A percentile compares a stretch with the other conserved stretches of the same genome.
Evolutionary conservation across 1,140 invertebrate genomes (phyloP).

Genomic region (Pissodes strobi): DNA sequence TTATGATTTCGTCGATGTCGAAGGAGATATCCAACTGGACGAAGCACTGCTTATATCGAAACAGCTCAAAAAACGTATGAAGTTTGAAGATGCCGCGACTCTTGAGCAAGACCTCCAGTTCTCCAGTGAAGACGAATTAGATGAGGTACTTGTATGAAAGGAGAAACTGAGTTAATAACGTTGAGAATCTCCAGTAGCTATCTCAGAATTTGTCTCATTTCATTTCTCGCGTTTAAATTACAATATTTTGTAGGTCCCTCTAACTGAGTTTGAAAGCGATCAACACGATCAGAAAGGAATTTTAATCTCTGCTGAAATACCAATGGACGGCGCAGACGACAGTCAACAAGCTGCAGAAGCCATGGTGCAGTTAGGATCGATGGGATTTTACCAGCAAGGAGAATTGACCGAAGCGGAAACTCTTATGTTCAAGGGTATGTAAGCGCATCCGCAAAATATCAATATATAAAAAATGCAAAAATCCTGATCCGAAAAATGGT

Average conservation of each 20-base stretch:
- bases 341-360: slow-evolving; percentile 82
- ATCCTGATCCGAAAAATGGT: too few relatives aligned
- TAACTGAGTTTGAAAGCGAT: slow-evolving; percentile 63
- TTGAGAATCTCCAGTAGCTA: too few relatives aligned
- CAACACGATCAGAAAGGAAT: slow-evolving; percentile 56
- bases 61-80: slow-evolving; percentile 53
- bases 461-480: too few relatives aligned
- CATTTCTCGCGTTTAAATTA: too few relatives aligned
- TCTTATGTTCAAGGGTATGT: slow-evolving; percentile 51
- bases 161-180: too few relatives aligned
- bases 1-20: slow-evolving; percentile 74
- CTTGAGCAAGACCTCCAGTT: slow-evolving; percentile 74
- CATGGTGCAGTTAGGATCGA: slow-evolving; percentile 81
- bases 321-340: slow-evolving; percentile 64
- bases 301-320: slow-evolving; percentile 60
- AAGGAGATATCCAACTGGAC: slow-evolving; percentile 58
- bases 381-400: slow-evolving; percentile 68
- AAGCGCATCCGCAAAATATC: too few relatives aligned
- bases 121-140: slow-evolving; percentile 73
- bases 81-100: slow-evolving; percentile 57
- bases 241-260: slow-evolving; percentile 56
- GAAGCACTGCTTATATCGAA: slow-evolving; percentile 48
- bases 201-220: too few relatives aligned
- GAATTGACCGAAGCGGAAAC: slow-evolving; percentile 42
- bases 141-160: too few relatives aligned